phyloP scores from a whole-genome alignment of 2,113 vertebrate genomes.

The Bostrychus sinensis region DNA sequence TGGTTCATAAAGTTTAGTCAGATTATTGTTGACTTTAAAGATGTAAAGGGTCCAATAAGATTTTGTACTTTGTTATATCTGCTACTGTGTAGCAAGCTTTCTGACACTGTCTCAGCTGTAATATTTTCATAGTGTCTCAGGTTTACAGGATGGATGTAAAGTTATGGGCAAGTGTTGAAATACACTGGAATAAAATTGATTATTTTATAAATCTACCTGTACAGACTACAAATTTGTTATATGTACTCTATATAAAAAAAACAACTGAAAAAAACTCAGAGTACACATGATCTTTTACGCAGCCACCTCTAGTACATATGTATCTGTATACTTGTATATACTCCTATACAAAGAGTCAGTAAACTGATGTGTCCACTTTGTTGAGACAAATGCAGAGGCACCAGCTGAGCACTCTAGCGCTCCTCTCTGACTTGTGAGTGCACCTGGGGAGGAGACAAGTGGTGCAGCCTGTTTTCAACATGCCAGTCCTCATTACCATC shows the following conservation, averaged over 20 bases:
- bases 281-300: constrained; percentile 47
- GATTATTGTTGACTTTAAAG: constrained; percentile 69
- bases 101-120: constrained; percentile 83
- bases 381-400: constrained; percentile 44
- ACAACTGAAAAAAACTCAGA: constrained; percentile 68
- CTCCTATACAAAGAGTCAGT: constrained; percentile 3
- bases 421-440: constrained; percentile 42
- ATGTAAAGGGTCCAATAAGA: constrained; percentile 54
- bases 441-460: constrained; percentile 67
- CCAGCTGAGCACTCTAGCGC: constrained; percentile 27
- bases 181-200: constrained; percentile 78
- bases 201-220: constrained; percentile 94
- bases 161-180: constrained; percentile 83
- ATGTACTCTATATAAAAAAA: constrained; percentile 84
- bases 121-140: constrained; percentile 79
- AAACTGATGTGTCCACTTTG: constrained; percentile 41
- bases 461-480: constrained; percentile 67
- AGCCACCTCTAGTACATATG: background rate
- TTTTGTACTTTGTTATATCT: constrained; percentile 75
- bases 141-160: constrained; percentile 83
- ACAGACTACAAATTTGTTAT: constrained; percentile 87
- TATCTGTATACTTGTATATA: no score
- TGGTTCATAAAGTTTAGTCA: constrained; percentile 65
- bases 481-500: constrained; percentile 76
- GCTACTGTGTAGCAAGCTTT: constrained; percentile 96